Conservation (phyloP, 2,888 invertebrate species). For the Agrochola litura region DNA sequence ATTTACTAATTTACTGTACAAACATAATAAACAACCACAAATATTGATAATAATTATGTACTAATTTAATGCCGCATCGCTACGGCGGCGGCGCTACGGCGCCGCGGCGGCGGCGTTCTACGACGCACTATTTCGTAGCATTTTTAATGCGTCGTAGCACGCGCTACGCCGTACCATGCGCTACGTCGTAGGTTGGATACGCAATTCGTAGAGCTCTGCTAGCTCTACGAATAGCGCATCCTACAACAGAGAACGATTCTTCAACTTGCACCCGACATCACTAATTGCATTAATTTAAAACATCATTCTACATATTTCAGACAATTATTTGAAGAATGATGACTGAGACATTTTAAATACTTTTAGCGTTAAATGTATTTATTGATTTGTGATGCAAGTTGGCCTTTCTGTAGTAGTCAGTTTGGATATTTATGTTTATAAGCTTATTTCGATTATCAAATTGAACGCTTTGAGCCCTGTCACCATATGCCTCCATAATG, state of each 20-base stretch:
- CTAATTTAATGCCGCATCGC: neutral
- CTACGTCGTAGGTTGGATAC: constrained; percentile 1
- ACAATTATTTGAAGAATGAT: too few relatives aligned
- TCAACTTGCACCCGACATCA: neutral
- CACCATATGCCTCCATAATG: too few relatives aligned
- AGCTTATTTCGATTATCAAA: too few relatives aligned
- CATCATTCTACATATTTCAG: neutral
- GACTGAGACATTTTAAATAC: too few relatives aligned
- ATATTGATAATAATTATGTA: neutral
- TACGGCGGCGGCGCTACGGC: too few relatives aligned
- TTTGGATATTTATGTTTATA: too few relatives aligned
- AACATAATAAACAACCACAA: neutral
- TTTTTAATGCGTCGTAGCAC: neutral
- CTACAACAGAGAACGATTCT: neutral
- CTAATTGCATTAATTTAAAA: neutral
- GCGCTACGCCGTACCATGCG: neutral
- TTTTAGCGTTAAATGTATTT: too few relatives aligned
- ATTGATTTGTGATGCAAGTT: too few relatives aligned
- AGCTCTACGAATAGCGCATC: neutral
- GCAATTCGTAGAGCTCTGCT: neutral
- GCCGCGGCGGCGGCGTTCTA: neutral
- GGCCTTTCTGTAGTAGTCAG: too few relatives aligned
- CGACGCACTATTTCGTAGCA: neutral
- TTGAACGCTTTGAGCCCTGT: too few relatives aligned
- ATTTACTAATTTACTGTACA: neutral